These are phyloP conservation scores for Lethrus apterus DNA, from an alignment of 1,140 invertebrate species.

Conservation along the genomic window DNA sequence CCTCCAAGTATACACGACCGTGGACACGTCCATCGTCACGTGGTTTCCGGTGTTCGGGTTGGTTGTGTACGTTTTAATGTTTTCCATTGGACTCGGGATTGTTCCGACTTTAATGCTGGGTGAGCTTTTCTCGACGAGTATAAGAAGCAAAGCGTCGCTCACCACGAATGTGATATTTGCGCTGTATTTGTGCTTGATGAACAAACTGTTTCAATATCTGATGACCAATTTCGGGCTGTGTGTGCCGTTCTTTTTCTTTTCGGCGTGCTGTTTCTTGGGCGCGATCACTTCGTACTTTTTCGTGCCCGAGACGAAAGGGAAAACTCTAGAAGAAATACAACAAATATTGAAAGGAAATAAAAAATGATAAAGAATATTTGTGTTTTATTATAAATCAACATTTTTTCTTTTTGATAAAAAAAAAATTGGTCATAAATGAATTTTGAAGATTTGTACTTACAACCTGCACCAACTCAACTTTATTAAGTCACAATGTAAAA, in stretches of 20 bases:
- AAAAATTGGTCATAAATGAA: neutral
- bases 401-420: constrained; percentile 1
- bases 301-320: constrained; percentile 9
- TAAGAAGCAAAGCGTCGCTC: constrained; percentile 31
- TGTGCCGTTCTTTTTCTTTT: constrained; percentile 3
- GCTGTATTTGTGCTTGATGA: neutral
- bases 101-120: constrained; percentile 34
- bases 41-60: constrained; percentile 32
- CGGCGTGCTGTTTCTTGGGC: neutral
- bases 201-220: constrained; percentile 5
- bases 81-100: constrained; percentile 30
- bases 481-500: too few relatives aligned
- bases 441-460: too few relatives aligned
- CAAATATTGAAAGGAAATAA: constrained; percentile 5
- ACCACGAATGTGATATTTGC: constrained; percentile 5
- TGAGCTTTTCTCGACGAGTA: constrained; percentile 35
- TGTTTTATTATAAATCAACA: neutral
- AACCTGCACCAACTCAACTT: too few relatives aligned
- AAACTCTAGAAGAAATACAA: constrained; percentile 9
- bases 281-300: constrained; percentile 1
- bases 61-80: constrained; percentile 28
- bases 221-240: constrained; percentile 4
- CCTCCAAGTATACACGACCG: constrained; percentile 41
- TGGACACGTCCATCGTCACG: constrained; percentile 29
- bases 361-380: neutral